phyloP scores from a whole-genome alignment of 1,140 invertebrate genomes.

The Cheumatopsyche charites region DNA sequence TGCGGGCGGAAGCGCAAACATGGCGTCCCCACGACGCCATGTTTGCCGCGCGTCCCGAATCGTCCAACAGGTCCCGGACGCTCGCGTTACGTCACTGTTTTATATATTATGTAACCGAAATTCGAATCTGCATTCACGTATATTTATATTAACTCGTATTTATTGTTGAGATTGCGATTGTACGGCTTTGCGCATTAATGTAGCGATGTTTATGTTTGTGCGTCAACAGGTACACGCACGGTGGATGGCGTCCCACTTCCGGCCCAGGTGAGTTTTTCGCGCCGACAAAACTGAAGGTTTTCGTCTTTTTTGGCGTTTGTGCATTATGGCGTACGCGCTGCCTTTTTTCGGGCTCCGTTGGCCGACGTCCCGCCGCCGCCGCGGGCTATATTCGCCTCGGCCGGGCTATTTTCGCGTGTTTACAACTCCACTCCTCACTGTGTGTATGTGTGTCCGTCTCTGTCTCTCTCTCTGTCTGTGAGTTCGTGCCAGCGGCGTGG shows the following conservation, averaged over 20 bases:
- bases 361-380: neutral
- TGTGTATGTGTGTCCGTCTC: neutral
- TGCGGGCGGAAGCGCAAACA: neutral
- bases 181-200: neutral
- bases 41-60: neutral
- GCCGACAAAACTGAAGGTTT: neutral
- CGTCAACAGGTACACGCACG: slow-evolving; percentile 1
- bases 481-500: too few species aligned
- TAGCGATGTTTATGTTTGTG: slow-evolving; percentile 13
- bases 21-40: neutral
- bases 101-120: too few species aligned
- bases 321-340: neutral
- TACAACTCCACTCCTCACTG: too few species aligned
- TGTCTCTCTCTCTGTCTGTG: too few species aligned
- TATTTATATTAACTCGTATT: too few species aligned
- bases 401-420: too few species aligned
- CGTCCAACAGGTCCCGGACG: neutral
- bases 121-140: too few species aligned
- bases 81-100: neutral
- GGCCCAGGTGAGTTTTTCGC: neutral
- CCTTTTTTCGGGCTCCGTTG: neutral
- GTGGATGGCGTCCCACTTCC: neutral
- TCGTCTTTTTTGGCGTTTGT: neutral
- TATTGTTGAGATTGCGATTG: neutral
- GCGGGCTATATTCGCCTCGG: too few species aligned